Evolutionary conservation across 1,140 invertebrate species (phyloP).

Genomic region (Hirudo medicinalis): DNA sequence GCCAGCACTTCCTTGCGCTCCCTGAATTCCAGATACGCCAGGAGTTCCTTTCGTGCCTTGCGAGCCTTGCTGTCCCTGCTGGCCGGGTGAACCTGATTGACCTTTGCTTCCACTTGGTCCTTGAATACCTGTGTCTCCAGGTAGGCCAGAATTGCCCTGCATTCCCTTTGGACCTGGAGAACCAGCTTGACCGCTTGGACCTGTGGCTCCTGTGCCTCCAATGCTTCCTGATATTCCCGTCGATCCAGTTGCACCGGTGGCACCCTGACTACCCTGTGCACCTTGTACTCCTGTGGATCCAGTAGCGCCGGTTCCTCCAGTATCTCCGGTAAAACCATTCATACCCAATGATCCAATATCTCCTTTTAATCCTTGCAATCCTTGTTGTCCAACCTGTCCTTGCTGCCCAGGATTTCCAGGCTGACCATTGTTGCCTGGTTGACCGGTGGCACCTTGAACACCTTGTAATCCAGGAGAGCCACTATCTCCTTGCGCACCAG

Average conservation of each 20-base stretch:
- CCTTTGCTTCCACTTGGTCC: constrained; percentile 7
- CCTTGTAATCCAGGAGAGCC: constrained; percentile 6
- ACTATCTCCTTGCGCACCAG: constrained; percentile 11
- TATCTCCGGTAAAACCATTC: not conserved
- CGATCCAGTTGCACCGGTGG: constrained; percentile 8
- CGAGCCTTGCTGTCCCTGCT: not conserved
- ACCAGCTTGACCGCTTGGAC: not conserved
- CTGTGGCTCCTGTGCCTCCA: constrained; percentile 8
- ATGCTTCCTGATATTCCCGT: constrained; percentile 7
- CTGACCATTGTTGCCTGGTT: constrained; percentile 6
- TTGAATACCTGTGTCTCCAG: constrained; percentile 10
- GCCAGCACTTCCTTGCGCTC: constrained; percentile 9
- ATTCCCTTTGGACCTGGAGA: not conserved
- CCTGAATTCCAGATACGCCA: constrained; percentile 7
- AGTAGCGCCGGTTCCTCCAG: not conserved
- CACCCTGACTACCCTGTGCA: constrained; percentile 1
- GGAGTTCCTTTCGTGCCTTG: constrained; percentile 13
- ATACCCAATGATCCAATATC: constrained; percentile 6
- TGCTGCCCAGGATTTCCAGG: constrained; percentile 9
- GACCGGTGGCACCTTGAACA: not conserved
- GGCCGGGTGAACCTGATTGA: constrained; percentile 3
- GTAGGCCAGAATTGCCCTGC: not conserved
- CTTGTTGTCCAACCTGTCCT: not conserved
- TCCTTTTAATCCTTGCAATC: constrained; percentile 1
- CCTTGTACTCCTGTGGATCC: not conserved